phyloP scores from a whole-genome alignment of 2,888 invertebrate genomes.

The Anaspis maculata region DNA sequence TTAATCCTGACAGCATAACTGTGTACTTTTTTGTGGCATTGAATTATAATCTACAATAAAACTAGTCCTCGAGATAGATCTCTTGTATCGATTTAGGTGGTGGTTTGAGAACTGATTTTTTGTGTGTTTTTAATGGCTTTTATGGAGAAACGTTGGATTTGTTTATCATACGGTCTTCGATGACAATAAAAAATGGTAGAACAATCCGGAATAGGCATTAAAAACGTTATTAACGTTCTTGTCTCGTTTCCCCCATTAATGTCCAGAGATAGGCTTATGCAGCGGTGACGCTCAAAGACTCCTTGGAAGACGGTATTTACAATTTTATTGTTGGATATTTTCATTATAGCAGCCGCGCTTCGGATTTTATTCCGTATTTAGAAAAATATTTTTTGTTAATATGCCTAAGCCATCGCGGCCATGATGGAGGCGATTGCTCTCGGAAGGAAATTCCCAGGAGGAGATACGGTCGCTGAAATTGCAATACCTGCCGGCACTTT shows the following conservation, averaged over 20 bases:
- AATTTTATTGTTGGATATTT: slow-evolving; percentile 40
- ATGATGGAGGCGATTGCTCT: slow-evolving; percentile 8
- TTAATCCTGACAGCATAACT: too few species aligned
- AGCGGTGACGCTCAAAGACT: slow-evolving; percentile 37
- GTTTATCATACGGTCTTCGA: slow-evolving; percentile 7
- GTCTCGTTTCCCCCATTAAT: slow-evolving; percentile 36
- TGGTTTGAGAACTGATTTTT: slow-evolving; percentile 3
- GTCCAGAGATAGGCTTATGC: slow-evolving; percentile 35
- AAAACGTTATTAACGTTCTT: slow-evolving; percentile 34
- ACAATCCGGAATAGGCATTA: slow-evolving; percentile 30
- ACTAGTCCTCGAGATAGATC: too few species aligned
- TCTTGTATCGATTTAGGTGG: slow-evolving; percentile 1
- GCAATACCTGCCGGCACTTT: too few species aligned
- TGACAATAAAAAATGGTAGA: slow-evolving; percentile 13
- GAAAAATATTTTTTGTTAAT: slow-evolving; percentile 17
- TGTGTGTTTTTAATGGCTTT: too few species aligned
- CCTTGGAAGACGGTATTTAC: slow-evolving; percentile 33
- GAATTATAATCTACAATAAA: too few species aligned
- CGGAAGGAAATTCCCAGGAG: slow-evolving; percentile 4
- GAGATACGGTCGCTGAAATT: slow-evolving; percentile 1
- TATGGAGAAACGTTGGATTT: slow-evolving; percentile 6
- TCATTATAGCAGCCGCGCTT: slow-evolving; percentile 37
- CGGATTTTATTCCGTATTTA: slow-evolving; percentile 31
- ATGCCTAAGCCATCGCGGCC: slow-evolving; percentile 1
- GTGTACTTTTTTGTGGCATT: too few species aligned